Evolutionary conservation across 2,797 vertebrate species (phyloP).

Genomic region (Molothrus ater): DNA sequence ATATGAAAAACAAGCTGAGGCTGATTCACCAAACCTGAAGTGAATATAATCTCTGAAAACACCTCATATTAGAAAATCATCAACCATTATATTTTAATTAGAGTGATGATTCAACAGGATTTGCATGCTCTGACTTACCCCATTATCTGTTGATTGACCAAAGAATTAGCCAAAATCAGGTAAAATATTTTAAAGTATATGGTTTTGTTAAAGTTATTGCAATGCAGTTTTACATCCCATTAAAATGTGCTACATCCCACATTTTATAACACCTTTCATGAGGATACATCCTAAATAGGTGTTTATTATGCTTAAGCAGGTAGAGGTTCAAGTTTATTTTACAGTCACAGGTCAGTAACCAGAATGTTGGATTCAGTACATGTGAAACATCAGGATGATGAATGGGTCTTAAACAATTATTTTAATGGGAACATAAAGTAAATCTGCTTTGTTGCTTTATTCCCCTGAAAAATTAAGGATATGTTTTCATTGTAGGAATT

Average conservation of each 20-base stretch:
- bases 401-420: not conserved
- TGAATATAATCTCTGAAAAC: not conserved
- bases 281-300: not conserved
- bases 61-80: not conserved
- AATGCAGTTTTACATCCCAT: not conserved
- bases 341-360: not conserved
- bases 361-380: not conserved
- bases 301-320: not conserved
- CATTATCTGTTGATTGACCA: not conserved
- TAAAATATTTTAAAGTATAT: not conserved
- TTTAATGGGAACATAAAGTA: not conserved
- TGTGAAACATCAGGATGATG: not conserved
- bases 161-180: not conserved
- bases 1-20: not conserved
- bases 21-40: not conserved
- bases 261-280: not conserved
- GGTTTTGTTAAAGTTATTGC: not conserved
- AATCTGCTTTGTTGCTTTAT: constrained; percentile 13
- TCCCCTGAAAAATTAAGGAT: not conserved
- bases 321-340: not conserved
- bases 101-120: not conserved
- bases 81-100: not conserved
- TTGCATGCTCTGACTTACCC: not conserved
- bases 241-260: not conserved
- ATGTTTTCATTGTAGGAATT: not conserved